Percentiles rank a stretch among this genome's conserved stretches.
Conservation (phyloP, 2,797 vertebrate species). For the Discoglossus pictus region DNA sequence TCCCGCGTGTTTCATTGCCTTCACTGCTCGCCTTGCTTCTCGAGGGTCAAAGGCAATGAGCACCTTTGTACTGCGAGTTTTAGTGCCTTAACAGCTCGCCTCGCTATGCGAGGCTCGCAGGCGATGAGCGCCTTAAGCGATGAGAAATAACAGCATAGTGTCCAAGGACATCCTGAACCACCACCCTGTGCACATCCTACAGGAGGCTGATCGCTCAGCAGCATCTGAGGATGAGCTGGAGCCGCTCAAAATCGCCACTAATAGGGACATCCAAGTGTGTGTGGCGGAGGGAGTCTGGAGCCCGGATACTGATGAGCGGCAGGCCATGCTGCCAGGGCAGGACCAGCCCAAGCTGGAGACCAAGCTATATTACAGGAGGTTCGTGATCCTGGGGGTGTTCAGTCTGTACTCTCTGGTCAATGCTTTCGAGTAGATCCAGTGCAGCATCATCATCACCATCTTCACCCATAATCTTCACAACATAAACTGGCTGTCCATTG, state of each 20-base stretch:
- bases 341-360: constrained; percentile 50
- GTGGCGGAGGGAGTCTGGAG: not conserved
- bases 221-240: constrained; percentile 12
- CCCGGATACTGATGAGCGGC: constrained; percentile 61
- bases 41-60: too few species aligned
- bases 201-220: constrained; percentile 40
- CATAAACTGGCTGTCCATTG: constrained; percentile 90
- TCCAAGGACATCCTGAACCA: constrained; percentile 33
- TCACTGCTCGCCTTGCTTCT: too few species aligned
- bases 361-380: constrained; percentile 72
- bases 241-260: not conserved
- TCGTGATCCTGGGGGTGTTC: constrained; percentile 83
- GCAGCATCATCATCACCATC: constrained; percentile 88
- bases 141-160: constrained; percentile 8
- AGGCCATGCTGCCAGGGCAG: constrained; percentile 68
- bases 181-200: constrained; percentile 53
- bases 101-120: too few species aligned
- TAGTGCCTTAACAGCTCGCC: too few species aligned
- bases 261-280: constrained; percentile 21
- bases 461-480: constrained; percentile 75
- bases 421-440: constrained; percentile 96
- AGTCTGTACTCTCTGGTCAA: constrained; percentile 89
- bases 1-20: too few species aligned
- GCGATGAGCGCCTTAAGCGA: too few species aligned
- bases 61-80: too few species aligned